A percentile compares a stretch with the other conserved stretches of the same genome.
Evolutionary conservation across 2,797 vertebrate genomes (phyloP).

Genomic region (Centropyge bicolor): DNA sequence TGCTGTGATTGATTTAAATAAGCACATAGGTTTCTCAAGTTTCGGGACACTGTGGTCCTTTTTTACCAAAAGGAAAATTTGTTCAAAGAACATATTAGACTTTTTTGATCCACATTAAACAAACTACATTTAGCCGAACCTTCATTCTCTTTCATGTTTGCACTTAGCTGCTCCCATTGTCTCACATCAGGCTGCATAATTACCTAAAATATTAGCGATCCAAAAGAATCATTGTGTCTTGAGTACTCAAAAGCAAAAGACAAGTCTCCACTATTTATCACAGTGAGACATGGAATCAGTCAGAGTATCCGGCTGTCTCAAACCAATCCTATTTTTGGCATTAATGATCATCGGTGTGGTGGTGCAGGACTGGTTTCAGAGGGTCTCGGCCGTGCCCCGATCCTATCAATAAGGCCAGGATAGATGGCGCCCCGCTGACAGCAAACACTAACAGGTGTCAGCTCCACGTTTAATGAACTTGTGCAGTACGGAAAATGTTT

Average conservation of each 20-base stretch:
- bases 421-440: slow-evolving; percentile 72
- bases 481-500: slow-evolving; percentile 83
- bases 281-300: background rate
- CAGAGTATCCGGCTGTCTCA: background rate
- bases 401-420: slow-evolving; percentile 69
- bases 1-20: slow-evolving; percentile 82
- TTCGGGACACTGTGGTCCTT: slow-evolving; percentile 68
- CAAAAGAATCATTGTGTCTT: slow-evolving; percentile 1
- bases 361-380: slow-evolving; percentile 33
- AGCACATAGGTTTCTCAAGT: slow-evolving; percentile 71
- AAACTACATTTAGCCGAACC: slow-evolving; percentile 39
- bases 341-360: slow-evolving; percentile 18
- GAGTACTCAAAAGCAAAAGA: background rate
- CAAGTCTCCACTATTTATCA: background rate
- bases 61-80: slow-evolving; percentile 57
- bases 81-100: slow-evolving; percentile 63
- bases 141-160: slow-evolving; percentile 42
- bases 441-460: slow-evolving; percentile 82
- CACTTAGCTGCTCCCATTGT: slow-evolving; percentile 28
- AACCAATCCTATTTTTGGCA: slow-evolving; percentile 6
- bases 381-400: slow-evolving; percentile 42
- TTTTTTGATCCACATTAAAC: slow-evolving; percentile 57
- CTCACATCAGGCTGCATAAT: slow-evolving; percentile 34
- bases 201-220: slow-evolving; percentile 36
- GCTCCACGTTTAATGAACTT: slow-evolving; percentile 83